Evolutionary conservation across 2,888 invertebrate species (phyloP), one percentile per base, ranked within the genome.

Genomic region (Nomada fabriciana): DNA sequence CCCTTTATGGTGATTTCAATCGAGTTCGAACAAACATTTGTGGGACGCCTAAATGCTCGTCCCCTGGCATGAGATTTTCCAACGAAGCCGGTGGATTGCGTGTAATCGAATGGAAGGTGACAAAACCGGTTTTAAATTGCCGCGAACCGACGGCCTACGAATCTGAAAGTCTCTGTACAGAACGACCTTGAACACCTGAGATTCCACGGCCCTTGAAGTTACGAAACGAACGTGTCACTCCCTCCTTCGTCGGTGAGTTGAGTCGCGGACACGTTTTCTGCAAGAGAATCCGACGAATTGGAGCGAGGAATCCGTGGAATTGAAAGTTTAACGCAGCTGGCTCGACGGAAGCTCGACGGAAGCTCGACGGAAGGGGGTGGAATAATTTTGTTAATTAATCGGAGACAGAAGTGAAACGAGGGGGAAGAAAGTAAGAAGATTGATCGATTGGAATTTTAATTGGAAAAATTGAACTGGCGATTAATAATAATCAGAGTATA

Each of bases 91-190:
- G 9, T n/a, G n/a, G 36, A 10, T 53, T n/a, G 18, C 53, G 42
- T 23, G 42, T 2, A 18, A 20, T 2, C 15, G 18, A 2, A 3
- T 7, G 25, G 47, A 47, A 47, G 47, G 47, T 15, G 13, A n/a
- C 13, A 13, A 81, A 89, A 89, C 85, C 82, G 88, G 88, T 89
- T 90, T 67, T 80, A 71, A 59, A 79, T 73, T 78, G 47, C 47
- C 47, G 1, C 82, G 69, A 53, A 75, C 25, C 25, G 77, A 52
- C 84, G 79, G 76, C 80, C 78, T 61, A 43, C 55, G 76, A 70
- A 60, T 60, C 43, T 71, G 29, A 43, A 20, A 25, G 60, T 61
- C 65, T 75, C 76, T 63, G 36, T 36, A 71, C 63, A 53, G 55
- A 47, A 20, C 53, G 84, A 71, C 83, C 84, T 84, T 83, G 83